Evolutionary conservation across 92 coral and sea anemone species (phyloP).

Genomic region (Ricordea florida): DNA sequence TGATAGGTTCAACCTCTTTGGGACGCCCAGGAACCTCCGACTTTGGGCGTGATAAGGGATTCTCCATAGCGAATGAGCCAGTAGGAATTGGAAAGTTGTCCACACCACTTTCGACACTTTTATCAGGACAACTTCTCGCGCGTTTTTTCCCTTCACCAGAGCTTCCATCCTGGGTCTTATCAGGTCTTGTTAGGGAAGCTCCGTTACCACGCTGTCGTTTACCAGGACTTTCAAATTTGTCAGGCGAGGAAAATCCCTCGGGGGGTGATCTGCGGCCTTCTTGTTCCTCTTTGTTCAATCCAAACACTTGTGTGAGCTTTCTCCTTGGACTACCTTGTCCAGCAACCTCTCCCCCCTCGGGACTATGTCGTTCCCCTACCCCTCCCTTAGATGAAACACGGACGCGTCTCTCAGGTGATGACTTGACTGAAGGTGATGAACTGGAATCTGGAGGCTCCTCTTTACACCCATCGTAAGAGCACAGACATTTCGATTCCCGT

Average conservation of each 20-base stretch:
- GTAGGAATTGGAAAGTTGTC: background rate
- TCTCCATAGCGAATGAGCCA: slow-evolving; percentile 10
- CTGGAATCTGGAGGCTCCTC: slow-evolving; percentile 28
- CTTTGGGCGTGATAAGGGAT: slow-evolving; percentile 19
- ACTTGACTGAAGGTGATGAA: slow-evolving; percentile 28
- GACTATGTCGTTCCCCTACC: slow-evolving; percentile 19
- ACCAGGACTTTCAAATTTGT: slow-evolving; percentile 4
- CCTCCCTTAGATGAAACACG: slow-evolving; percentile 21
- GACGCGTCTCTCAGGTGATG: slow-evolving; percentile 39
- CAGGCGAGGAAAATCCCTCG: slow-evolving; percentile 40
- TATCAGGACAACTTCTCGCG: too few species aligned
- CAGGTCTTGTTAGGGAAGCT: slow-evolving; percentile 18
- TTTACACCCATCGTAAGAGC: background rate
- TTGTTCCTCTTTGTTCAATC: slow-evolving; percentile 15
- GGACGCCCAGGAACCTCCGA: background rate
- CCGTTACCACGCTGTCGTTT: slow-evolving; percentile 37
- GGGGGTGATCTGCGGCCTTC: slow-evolving; percentile 22
- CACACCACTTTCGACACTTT: background rate
- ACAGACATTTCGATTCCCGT: slow-evolving; percentile 1
- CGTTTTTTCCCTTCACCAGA: too few species aligned
- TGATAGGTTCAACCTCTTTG: slow-evolving; percentile 7
- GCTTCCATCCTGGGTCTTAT: background rate
- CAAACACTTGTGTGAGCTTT: slow-evolving; percentile 27
- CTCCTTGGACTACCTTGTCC: slow-evolving; percentile 21
- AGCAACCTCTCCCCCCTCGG: slow-evolving; percentile 26